A percentile compares a stretch with the other conserved stretches of the same genome.
phyloP scores from a whole-genome alignment of 2,113 vertebrate genomes.

The Capreolus pygargus region DNA sequence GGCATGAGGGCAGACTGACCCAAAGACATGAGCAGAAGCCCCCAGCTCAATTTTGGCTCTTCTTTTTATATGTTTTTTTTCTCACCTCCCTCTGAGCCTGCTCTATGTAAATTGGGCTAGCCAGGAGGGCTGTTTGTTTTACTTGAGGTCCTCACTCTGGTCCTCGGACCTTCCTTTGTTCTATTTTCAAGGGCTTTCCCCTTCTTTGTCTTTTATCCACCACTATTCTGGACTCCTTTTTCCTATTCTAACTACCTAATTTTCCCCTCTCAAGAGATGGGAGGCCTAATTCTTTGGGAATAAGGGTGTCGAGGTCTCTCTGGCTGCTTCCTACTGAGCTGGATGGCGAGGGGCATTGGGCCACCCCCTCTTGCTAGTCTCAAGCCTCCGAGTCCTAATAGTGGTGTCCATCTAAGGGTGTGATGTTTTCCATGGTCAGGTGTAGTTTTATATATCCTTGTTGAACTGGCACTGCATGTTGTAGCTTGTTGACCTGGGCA shows the following conservation, averaged over 20 bases:
- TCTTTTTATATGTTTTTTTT: neutral
- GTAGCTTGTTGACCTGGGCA: neutral
- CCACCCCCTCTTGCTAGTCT: neutral
- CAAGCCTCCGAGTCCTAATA: neutral
- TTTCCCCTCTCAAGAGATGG: neutral
- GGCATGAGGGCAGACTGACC: accelerated
- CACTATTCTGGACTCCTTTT: neutral
- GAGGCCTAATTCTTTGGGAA: neutral
- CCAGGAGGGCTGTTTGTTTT: neutral
- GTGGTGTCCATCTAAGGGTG: neutral
- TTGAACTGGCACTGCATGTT: neutral
- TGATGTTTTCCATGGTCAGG: neutral
- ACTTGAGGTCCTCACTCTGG: neutral
- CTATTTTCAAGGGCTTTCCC: neutral
- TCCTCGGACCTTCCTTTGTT: neutral
- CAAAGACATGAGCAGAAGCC: neutral
- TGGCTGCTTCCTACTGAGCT: neutral
- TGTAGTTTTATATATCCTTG: neutral
- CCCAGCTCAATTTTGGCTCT: neutral
- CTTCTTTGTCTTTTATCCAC: neutral
- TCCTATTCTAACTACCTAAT: neutral
- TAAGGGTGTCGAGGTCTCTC: neutral
- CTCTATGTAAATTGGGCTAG: neutral
- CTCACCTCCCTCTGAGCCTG: neutral
- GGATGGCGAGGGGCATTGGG: neutral